Base-by-base conservation (phyloP, 1,140 invertebrate species). In the Monomorium pharaonis region DNA sequence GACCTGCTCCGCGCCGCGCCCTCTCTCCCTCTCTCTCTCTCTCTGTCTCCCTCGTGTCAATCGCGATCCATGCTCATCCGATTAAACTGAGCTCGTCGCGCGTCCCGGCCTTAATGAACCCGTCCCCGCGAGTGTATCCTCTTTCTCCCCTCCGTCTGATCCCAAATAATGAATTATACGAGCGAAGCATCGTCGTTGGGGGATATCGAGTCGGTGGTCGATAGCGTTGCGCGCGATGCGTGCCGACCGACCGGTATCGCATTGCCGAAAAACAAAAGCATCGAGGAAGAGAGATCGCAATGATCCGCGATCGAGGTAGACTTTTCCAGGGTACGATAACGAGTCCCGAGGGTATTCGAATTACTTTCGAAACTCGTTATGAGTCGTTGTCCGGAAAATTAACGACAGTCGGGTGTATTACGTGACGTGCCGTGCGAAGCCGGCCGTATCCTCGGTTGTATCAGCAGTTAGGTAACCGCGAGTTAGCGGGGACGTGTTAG, bases 161-260 rank as follows among this genome's bases (percentile, higher is more conserved):
- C 70, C 27, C 67, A 51, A 72, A 67, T 91, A 88, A 91, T 87
- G 89, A 90, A 90, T 91, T 88, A 86, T 87, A 75, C 74, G 65
- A 84, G 30, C 60, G 65, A 14, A 88, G 74, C 86, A 77, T 85
- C 69, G 56, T 4, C 49, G n/a, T n/a, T n/a, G n/a, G 62, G 24
- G 75, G 54, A 89, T 51, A 72, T 90, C 83, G 76, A 65, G 58
- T 83, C 86, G 78, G 75, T 80, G 58, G 60, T 16, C 56, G 80
- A 87, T 78, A 74, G 42, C 14, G n/a, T n/a, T n/a, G n/a, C n/a
- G 54, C 56, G 54, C 56, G 37, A 62, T 70, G 72, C n/a, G 49
- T 14, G 14, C 44, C 33, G 21, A 49, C 44, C 33, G 21, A 49
- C 33, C 54, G 56, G 16, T 49, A 24, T 9, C n/a, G 33, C 49